Conservation (phyloP, 2,888 invertebrate species). For the Colostygia pectinataria region DNA sequence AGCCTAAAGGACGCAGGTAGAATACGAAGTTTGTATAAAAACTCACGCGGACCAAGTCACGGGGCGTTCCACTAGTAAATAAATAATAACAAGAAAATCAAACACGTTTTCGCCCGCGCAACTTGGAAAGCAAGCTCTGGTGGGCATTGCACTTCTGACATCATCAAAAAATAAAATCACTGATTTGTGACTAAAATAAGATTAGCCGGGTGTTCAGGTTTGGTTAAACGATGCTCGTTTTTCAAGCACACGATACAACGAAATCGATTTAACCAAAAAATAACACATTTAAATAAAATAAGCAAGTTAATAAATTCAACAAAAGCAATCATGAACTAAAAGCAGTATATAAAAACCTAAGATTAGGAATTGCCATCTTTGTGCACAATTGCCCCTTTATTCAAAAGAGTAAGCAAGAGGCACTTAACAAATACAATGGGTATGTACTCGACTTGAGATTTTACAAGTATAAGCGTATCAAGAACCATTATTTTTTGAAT, state of each 20-base stretch:
- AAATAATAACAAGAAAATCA: constrained; percentile 18
- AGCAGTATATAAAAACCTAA: constrained; percentile 24
- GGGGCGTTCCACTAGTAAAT: too few species aligned
- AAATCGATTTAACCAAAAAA: background rate
- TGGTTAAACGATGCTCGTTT: constrained; percentile 6
- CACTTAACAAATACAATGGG: constrained; percentile 47
- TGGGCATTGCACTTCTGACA: constrained; percentile 48
- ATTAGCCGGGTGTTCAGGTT: constrained; percentile 1
- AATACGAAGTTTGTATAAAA: too few species aligned
- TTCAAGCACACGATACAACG: background rate
- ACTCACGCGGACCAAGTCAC: too few species aligned
- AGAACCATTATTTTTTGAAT: constrained; percentile 41
- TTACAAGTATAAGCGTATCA: constrained; percentile 44
- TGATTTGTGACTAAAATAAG: constrained; percentile 19
- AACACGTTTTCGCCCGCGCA: constrained; percentile 44
- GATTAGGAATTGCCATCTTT: constrained; percentile 42
- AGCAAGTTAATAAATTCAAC: constrained; percentile 1
- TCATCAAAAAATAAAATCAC: constrained; percentile 40
- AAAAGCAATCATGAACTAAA: constrained; percentile 8
- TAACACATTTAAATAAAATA: background rate
- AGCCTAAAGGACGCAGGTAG: too few species aligned
- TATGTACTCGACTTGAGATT: constrained; percentile 46
- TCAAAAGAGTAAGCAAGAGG: constrained; percentile 42
- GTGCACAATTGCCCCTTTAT: constrained; percentile 41
- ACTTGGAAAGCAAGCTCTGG: constrained; percentile 35